Percentiles rank a stretch among this genome's conserved stretches.
Conservation (phyloP, 2,113 vertebrate species). For the Axis porcinus region DNA sequence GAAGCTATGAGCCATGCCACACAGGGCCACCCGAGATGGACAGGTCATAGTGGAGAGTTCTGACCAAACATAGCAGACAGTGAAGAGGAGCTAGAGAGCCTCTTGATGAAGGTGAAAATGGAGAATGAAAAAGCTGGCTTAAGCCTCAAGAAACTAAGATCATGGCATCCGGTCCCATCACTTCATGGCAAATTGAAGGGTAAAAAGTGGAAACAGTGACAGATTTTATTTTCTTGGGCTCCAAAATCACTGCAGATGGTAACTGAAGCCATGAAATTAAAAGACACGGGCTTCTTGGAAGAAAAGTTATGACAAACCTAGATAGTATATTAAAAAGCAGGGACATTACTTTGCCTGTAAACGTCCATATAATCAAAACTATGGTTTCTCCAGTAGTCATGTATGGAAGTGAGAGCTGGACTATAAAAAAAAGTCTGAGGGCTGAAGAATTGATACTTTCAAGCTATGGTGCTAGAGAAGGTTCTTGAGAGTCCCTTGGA, state of each 20-base stretch:
- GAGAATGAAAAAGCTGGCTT: not conserved
- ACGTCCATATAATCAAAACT: not conserved
- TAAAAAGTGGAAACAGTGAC: not conserved
- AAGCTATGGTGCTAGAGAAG: not conserved
- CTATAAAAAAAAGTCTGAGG: not conserved
- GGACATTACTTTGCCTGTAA: not conserved
- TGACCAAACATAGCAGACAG: not conserved
- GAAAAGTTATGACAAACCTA: not conserved
- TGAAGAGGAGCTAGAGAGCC: not conserved
- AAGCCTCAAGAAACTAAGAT: not conserved
- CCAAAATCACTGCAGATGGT: not conserved
- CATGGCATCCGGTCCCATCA: not conserved
- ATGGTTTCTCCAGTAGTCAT: not conserved
- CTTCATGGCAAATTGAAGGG: not conserved
- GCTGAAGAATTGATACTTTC: not conserved
- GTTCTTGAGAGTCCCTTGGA: not conserved
- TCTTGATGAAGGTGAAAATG: not conserved
- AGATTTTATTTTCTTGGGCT: not conserved
- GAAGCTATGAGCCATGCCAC: not conserved
- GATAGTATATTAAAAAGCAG: not conserved
- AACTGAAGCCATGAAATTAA: not conserved
- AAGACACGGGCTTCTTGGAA: not conserved
- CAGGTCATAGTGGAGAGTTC: not conserved
- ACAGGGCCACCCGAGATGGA: not conserved
- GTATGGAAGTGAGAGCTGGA: not conserved